A percentile compares a stretch with the other conserved stretches of the same genome.
Evolutionary conservation across 2,888 invertebrate species (phyloP).

Genomic region (Allophyes oxyacanthae): DNA sequence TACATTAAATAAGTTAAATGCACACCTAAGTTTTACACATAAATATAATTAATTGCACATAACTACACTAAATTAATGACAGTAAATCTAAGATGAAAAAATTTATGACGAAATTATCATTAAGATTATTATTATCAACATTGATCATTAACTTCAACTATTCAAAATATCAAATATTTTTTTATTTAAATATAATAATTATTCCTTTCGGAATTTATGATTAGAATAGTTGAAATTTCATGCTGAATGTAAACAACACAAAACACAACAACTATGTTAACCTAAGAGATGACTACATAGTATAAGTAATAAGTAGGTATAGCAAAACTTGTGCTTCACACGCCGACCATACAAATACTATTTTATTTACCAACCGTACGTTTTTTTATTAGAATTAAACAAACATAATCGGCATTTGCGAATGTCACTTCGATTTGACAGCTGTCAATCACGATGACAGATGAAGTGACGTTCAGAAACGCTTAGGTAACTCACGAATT

Average conservation of each 20-base stretch:
- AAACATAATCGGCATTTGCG: slow-evolving; percentile 50
- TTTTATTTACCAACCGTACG: slow-evolving; percentile 64
- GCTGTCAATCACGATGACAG: slow-evolving; percentile 42
- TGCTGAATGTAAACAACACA: slow-evolving; percentile 80
- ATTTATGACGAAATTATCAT: slow-evolving; percentile 74
- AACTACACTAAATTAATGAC: slow-evolving; percentile 84
- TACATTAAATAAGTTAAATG: slow-evolving; percentile 77
- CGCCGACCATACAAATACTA: slow-evolving; percentile 60
- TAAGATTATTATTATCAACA: slow-evolving; percentile 70
- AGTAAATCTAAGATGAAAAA: slow-evolving; percentile 79
- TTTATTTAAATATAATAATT: slow-evolving; percentile 59
- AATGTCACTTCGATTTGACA: slow-evolving; percentile 54
- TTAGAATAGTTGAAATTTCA: slow-evolving; percentile 77
- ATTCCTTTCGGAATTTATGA: slow-evolving; percentile 63
- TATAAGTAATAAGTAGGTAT: slow-evolving; percentile 67
- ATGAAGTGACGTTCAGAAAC: slow-evolving; percentile 58
- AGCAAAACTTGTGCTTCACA: slow-evolving; percentile 83
- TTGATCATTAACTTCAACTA: slow-evolving; percentile 68
- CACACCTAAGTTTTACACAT: slow-evolving; percentile 80
- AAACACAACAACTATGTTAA: slow-evolving; percentile 84
- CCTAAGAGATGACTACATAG: slow-evolving; percentile 76
- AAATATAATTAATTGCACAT: slow-evolving; percentile 85
- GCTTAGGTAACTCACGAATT: slow-evolving; percentile 81
- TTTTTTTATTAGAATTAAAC: slow-evolving; percentile 66
- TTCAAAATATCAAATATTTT: slow-evolving; percentile 70